Base-by-base conservation (phyloP, 1,140 invertebrate genomes). In the Lepidurus apus region DNA sequence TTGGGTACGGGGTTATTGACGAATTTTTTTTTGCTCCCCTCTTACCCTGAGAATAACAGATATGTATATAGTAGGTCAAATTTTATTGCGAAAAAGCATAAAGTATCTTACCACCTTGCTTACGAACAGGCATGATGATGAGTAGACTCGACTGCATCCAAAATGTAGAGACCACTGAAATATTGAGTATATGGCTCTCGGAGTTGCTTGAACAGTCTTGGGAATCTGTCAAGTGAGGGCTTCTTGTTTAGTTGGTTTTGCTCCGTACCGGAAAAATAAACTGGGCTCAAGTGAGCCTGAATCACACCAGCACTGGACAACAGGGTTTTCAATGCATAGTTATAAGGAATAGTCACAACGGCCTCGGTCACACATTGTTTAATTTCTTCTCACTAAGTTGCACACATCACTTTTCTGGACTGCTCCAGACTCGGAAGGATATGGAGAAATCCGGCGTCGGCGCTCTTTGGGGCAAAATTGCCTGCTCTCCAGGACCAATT, bases 61-160 rank as follows among this genome's bases (percentile, higher is more conserved):
- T 17, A 26, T 9, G 43, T 24, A 1, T 7, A 24, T 24, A 42
- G 26, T 42, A 76, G 74, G 8, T 42, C 34, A 77, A 47, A 78
- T 21, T 42, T 73, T 73, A 17, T 17, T 34, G 42, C 65, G 53
- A 26, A 13, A 74, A 45, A 74, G 45, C 26, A 13, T 43, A 42
- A 42, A 8, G 47, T n/a, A 80, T 78, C 81, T 81, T 80, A 79
- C 82, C 81, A 84, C 83, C 83, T 83, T 84, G 83, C 80, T 83
- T 84, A 74, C 83, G 81, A 76, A 83, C 82, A 79, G 83, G 82
- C 83, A 84, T 83, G 79, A 74, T 81, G 77, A 81, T 80, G 13
- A 24, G 13, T 65, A 65, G 53, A 65, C 17, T 17, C 10, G 53
- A n/a, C 21, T 13, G 53, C 53, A 65, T 65, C 53, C 53, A 65